phyloP scores from a whole-genome alignment of 2,113 vertebrate genomes.

The Pica pica region DNA sequence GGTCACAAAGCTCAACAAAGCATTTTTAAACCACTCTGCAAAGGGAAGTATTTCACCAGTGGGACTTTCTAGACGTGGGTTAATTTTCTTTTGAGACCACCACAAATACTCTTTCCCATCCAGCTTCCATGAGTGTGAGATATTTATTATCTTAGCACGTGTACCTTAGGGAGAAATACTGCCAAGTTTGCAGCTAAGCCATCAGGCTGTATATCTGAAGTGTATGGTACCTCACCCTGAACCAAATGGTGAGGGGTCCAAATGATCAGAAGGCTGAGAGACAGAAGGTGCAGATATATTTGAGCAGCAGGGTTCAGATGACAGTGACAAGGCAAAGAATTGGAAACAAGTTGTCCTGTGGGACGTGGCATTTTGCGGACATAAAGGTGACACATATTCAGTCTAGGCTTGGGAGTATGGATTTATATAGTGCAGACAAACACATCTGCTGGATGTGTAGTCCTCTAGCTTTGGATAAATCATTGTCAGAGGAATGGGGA shows the following conservation, averaged over 20 bases:
- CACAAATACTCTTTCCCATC: background rate
- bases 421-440: conserved; percentile 61
- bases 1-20: background rate
- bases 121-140: background rate
- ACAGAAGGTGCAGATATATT: conserved; percentile 31
- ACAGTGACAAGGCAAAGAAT: background rate
- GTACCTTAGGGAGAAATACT: background rate
- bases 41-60: background rate
- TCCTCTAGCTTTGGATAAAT: background rate
- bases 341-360: background rate
- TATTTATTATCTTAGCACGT: background rate
- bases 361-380: conserved; percentile 33
- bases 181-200: background rate
- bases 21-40: background rate
- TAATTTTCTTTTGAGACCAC: background rate
- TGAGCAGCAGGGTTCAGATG: background rate
- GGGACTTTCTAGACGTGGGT: background rate
- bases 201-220: background rate
- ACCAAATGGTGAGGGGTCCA: background rate
- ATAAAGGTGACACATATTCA: conserved; percentile 44
- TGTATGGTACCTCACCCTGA: background rate
- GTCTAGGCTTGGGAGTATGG: background rate
- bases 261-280: background rate
- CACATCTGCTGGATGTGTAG: conserved; percentile 42
- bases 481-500: background rate